Evolutionary conservation across 2,888 invertebrate species (phyloP).

Genomic region (Ophioninae sp.): DNA sequence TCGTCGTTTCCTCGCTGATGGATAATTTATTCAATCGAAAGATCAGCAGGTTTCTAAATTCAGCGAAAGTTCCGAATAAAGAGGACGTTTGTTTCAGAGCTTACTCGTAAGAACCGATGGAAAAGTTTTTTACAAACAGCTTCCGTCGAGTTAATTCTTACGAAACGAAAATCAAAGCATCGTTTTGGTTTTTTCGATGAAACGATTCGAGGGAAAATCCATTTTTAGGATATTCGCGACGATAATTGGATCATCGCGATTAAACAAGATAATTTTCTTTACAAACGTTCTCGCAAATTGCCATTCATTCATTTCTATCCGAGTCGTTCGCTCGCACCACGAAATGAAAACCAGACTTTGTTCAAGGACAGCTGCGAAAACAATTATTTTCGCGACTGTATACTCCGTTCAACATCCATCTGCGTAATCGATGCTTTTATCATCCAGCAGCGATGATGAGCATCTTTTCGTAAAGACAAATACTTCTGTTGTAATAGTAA

Average conservation of each 20-base stretch:
- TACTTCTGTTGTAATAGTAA: not conserved
- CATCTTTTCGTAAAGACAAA: not conserved
- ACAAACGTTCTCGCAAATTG: not conserved
- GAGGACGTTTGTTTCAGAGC: not conserved
- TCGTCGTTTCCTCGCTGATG: not conserved
- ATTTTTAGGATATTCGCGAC: not conserved
- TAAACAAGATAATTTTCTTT: no score
- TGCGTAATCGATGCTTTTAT: not conserved
- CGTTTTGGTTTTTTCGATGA: not conserved
- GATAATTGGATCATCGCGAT: no score
- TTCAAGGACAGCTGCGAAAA: not conserved
- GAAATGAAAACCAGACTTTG: not conserved
- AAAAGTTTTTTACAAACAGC: not conserved
- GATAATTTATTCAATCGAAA: not conserved
- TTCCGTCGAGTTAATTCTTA: not conserved
- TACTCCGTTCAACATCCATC: not conserved
- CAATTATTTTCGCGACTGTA: not conserved
- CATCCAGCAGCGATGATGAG: not conserved
- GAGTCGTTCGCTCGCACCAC: not conserved
- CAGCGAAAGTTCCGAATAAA: not conserved
- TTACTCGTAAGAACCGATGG: not conserved
- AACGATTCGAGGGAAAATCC: no score
- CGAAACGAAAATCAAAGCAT: not conserved
- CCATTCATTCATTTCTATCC: not conserved
- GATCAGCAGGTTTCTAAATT: not conserved